These are phyloP conservation scores for Cabera pusaria DNA, from an alignment of 2,888 invertebrate genomes.

Conservation along the genomic window DNA sequence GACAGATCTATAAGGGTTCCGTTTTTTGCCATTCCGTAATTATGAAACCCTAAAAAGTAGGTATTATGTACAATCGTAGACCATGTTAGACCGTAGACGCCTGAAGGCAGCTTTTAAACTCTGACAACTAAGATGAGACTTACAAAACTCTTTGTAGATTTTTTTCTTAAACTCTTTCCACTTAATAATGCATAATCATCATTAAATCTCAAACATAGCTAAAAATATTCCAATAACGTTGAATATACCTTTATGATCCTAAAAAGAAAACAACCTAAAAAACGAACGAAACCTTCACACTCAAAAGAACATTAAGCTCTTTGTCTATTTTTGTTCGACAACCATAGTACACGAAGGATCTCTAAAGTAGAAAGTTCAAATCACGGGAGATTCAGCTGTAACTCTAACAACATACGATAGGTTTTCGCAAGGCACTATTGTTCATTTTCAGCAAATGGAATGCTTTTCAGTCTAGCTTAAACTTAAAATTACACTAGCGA, in stretches of 20 bases:
- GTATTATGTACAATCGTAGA: too few relatives aligned
- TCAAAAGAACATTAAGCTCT: slow-evolving; percentile 69
- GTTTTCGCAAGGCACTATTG: slow-evolving; percentile 23
- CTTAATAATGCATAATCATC: too few relatives aligned
- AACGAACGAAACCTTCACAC: slow-evolving; percentile 52
- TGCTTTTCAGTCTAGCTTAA: slow-evolving; percentile 38
- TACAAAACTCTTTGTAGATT: too few relatives aligned
- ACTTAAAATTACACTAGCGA: slow-evolving; percentile 22
- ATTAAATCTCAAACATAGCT: slow-evolving; percentile 6
- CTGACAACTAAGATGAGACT: too few relatives aligned
- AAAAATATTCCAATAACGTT: slow-evolving; percentile 37
- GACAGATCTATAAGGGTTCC: too few relatives aligned
- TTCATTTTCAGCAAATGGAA: slow-evolving; percentile 32
- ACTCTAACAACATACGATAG: slow-evolving; percentile 9
- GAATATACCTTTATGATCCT: slow-evolving; percentile 32
- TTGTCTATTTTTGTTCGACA: slow-evolving; percentile 72
- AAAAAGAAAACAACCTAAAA: slow-evolving; percentile 33
- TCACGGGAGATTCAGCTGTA: slow-evolving; percentile 9
- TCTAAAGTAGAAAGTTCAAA: slow-evolving; percentile 56
- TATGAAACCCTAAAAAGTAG: too few relatives aligned
- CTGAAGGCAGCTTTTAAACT: too few relatives aligned
- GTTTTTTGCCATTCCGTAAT: too few relatives aligned
- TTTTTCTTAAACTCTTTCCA: too few relatives aligned
- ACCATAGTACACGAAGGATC: slow-evolving; percentile 67
- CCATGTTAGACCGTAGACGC: too few relatives aligned